These are phyloP conservation scores for Dreissena polymorpha DNA, from an alignment of 1,140 invertebrate species.

Conservation along the genomic window DNA sequence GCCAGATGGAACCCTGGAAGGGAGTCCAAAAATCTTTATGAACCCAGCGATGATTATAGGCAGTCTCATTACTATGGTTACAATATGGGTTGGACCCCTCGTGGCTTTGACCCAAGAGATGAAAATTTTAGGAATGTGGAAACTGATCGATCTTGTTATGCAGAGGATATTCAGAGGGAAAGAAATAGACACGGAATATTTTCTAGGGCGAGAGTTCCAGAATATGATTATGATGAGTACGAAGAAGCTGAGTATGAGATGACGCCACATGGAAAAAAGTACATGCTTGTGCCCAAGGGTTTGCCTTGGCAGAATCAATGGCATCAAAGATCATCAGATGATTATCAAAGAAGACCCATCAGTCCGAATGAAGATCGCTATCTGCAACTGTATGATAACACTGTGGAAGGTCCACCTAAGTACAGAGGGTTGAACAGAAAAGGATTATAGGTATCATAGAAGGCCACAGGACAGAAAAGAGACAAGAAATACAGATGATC, in stretches of 20 bases:
- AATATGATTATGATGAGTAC: slow-evolving; percentile 6
- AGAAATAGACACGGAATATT: neutral
- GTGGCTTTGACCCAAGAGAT: slow-evolving; percentile 36
- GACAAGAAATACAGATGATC: neutral
- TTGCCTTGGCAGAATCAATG: neutral
- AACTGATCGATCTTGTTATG: neutral
- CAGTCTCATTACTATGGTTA: slow-evolving; percentile 19
- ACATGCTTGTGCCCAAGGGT: slow-evolving; percentile 24
- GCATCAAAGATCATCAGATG: neutral
- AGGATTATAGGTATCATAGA: slow-evolving; percentile 48
- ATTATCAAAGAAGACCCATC: slow-evolving; percentile 18
- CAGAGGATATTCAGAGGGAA: neutral
- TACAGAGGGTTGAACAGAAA: slow-evolving; percentile 13
- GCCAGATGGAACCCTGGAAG: neutral
- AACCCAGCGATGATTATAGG: slow-evolving; percentile 33
- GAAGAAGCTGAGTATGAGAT: slow-evolving; percentile 50
- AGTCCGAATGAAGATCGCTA: slow-evolving; percentile 49
- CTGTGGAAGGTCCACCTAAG: slow-evolving; percentile 52
- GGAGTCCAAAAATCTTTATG: neutral
- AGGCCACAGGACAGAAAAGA: neutral
- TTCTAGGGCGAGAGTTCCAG: neutral
- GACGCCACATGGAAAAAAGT: slow-evolving; percentile 42
- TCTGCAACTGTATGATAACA: slow-evolving; percentile 51
- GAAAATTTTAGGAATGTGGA: slow-evolving; percentile 41
- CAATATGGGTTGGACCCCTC: slow-evolving; percentile 31